These are phyloP conservation scores for Dynastes hyllus DNA, from an alignment of 2,888 invertebrate genomes.

Conservation along the genomic window DNA sequence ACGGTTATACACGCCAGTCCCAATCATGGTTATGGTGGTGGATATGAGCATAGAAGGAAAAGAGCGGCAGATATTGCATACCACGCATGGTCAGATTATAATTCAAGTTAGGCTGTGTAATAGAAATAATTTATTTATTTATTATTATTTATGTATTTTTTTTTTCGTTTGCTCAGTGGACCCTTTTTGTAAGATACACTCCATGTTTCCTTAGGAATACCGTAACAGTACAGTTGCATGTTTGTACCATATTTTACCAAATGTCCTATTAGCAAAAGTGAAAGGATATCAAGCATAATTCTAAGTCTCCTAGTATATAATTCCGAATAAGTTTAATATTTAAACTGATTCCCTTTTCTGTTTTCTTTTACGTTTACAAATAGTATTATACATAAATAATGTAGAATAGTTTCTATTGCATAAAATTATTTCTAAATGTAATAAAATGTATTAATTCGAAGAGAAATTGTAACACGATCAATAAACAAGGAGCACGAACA, in stretches of 20 bases:
- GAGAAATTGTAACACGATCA: constrained; percentile 28
- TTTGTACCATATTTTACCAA: constrained; percentile 35
- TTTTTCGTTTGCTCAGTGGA: constrained; percentile 9
- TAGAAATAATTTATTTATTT: constrained; percentile 56
- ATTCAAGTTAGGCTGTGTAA: constrained; percentile 55
- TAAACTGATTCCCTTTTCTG: constrained; percentile 26
- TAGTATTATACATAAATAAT: too few relatives aligned
- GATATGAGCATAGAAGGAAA: constrained; percentile 74
- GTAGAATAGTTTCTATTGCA: constrained; percentile 2
- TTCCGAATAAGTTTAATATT: constrained; percentile 46
- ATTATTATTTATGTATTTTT: constrained; percentile 40
- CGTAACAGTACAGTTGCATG: constrained; percentile 6
- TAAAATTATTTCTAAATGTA: constrained; percentile 12
- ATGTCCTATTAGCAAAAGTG: not conserved
- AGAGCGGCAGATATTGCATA: constrained; percentile 68
- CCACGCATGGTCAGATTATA: constrained; percentile 70
- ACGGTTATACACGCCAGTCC: constrained; percentile 73
- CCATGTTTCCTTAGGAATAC: constrained; percentile 11
- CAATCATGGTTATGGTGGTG: constrained; percentile 71
- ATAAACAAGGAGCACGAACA: constrained; percentile 25
- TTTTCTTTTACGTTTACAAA: too few relatives aligned
- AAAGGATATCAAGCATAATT: not conserved
- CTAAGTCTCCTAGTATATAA: not conserved
- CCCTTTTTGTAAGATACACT: constrained; percentile 43
- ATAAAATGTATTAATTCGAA: constrained; percentile 31